Evolutionary conservation across 2,888 invertebrate genomes (phyloP).

Genomic region (Stomorhina lunata): DNA sequence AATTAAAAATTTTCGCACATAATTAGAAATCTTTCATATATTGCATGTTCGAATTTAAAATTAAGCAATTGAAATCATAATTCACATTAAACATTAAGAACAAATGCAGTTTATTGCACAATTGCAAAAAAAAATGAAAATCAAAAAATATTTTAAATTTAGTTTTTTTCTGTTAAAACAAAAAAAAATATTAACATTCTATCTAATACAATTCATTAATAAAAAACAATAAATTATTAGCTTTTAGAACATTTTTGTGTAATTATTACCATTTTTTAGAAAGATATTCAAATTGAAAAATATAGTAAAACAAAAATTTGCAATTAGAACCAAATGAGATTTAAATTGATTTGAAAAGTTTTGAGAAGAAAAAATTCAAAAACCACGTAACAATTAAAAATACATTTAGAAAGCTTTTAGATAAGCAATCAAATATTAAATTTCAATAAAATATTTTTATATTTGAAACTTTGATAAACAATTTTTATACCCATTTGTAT

Average conservation of each 20-base stretch:
- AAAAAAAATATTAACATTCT: neutral
- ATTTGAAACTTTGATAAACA: no score
- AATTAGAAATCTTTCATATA: slow-evolving; percentile 31
- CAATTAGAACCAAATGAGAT: neutral
- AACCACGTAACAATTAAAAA: slow-evolving; percentile 27
- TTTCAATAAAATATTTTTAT: neutral
- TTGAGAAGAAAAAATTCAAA: neutral
- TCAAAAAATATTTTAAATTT: neutral
- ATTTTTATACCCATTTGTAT: no score
- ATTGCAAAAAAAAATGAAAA: neutral
- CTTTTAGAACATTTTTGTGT: neutral
- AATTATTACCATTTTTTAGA: slow-evolving; percentile 20
- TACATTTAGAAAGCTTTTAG: slow-evolving; percentile 14
- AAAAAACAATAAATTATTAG: neutral
- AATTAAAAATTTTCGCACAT: neutral
- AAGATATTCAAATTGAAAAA: neutral
- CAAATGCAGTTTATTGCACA: neutral
- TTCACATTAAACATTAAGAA: neutral
- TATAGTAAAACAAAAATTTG: neutral
- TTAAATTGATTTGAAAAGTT: neutral
- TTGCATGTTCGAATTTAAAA: slow-evolving; percentile 18
- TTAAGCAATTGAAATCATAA: slow-evolving; percentile 18
- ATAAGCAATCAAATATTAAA: neutral
- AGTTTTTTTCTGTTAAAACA: neutral
- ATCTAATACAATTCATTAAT: neutral